Evolutionary conservation across 2,113 vertebrate species (phyloP).

Genomic region (Eptesicus fuscus): DNA sequence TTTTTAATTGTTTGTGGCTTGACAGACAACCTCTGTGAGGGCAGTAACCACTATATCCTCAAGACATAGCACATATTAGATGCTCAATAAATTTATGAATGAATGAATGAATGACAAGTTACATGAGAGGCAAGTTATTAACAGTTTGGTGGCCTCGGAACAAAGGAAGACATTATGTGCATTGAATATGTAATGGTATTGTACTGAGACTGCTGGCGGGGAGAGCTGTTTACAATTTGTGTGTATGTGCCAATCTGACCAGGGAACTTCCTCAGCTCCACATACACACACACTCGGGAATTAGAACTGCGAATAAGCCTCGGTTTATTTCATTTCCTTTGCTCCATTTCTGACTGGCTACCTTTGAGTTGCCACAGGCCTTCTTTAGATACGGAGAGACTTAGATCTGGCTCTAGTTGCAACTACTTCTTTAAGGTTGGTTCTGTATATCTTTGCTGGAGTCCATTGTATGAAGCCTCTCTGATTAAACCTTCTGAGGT

Average conservation of each 20-base stretch:
- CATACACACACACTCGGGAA: not conserved
- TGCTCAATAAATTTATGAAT: not conserved
- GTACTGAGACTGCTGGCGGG: not conserved
- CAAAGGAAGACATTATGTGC: not conserved
- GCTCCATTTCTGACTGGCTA: not conserved
- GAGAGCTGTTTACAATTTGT: not conserved
- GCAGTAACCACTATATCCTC: not conserved
- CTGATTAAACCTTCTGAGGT: not conserved
- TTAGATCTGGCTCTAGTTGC: not conserved
- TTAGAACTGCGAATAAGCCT: not conserved
- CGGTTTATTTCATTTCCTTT: not conserved
- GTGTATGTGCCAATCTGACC: not conserved
- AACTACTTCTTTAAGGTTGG: not conserved
- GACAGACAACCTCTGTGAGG: not conserved
- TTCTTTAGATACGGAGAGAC: not conserved
- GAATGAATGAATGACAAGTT: not conserved
- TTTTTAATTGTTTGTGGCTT: not conserved
- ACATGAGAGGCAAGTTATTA: not conserved
- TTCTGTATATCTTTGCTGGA: not conserved
- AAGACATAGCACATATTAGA: not conserved
- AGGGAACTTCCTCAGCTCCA: not conserved
- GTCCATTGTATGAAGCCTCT: not conserved
- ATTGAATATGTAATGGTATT: not conserved
- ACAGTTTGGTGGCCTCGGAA: not conserved
- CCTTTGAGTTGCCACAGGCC: not conserved